Base-by-base conservation (phyloP, 92 coral and sea anemone species). In the Bergia sp. region DNA sequence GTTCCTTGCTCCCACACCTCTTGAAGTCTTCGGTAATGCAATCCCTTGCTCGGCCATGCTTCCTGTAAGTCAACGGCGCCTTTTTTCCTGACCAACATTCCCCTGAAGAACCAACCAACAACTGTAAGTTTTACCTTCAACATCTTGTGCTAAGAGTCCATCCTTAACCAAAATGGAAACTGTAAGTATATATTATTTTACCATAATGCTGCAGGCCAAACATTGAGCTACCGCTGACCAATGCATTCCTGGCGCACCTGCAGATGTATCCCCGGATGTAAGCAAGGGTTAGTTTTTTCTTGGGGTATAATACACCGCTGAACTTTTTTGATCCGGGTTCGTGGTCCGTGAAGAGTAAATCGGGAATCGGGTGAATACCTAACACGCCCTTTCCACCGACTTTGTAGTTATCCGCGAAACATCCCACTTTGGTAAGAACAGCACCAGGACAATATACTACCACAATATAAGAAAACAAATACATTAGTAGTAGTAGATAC, bases 71-170 rank as follows among this genome's bases (percentile, higher is more conserved):
- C 57, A 73, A 8, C 5, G 18, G 87, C 39, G 87, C 87, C 0
- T 44, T 84, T n/a, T 84, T 71, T 3, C 87, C 87, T 12, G 87
- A 69, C 87, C 87, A 84, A 38, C 87, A 84, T 71, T 84, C 87
- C 15, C 87, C 87, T 84, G 42, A 20, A 61, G 18, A 20, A 5
- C 3, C 18, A 21, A 3, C n/a, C 69, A 15, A 55, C 64, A 10
- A 55, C 64, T 7, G 2, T 15, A 6, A 1, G 1, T 18, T 16
- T 21, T 20, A 61, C 69, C n/a, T 18, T 61, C n/a, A 61, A 61
- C 69, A 61, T 21, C 23, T 61, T 18, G 69, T 7, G 7, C 69
- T 61, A 61, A 13, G 29, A 21, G 4, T 61, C 7, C 29, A 20
- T 23, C 18, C n/a, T 61, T 23, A 10, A n/a, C 5, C 15, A 45